Evolutionary conservation across 2,113 vertebrate genomes (phyloP).

Genomic region (Corythaixoides concolor): DNA sequence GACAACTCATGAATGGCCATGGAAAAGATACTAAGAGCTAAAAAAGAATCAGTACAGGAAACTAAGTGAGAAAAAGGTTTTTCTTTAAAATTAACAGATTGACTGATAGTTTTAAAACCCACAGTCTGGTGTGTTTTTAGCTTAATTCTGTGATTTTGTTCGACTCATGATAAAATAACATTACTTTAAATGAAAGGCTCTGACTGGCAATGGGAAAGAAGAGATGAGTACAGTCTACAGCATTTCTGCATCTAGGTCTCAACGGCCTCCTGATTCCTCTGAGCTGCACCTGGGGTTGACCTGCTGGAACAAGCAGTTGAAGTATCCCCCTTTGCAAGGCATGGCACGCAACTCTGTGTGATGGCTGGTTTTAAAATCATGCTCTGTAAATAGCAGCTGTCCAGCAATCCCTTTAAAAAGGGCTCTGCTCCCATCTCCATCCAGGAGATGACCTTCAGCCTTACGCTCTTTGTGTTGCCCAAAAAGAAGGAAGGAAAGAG

Average conservation of each 20-base stretch:
- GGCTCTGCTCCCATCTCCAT: background rate
- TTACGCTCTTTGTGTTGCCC: fast-evolving
- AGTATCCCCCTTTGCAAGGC: background rate
- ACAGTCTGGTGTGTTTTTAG: background rate
- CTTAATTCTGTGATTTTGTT: background rate
- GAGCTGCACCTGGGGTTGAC: background rate
- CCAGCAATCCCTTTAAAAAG: background rate
- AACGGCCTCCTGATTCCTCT: background rate
- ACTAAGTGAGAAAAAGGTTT: background rate
- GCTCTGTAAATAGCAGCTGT: background rate
- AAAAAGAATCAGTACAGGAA: background rate
- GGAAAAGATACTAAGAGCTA: background rate
- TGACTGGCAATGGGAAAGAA: background rate
- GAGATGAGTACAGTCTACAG: background rate
- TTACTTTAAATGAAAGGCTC: background rate
- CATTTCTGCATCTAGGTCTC: background rate
- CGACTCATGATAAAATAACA: background rate
- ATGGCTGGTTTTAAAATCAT: background rate
- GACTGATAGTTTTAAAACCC: background rate
- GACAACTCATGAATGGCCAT: background rate
- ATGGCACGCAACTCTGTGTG: background rate
- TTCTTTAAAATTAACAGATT: conserved; percentile 3
- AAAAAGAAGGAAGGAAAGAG: background rate
- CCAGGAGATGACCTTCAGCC: background rate
- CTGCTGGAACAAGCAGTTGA: background rate